Evolutionary conservation across 1,140 invertebrate genomes (phyloP), one percentile per base, ranked within the genome.

Genomic region (Lepeophtheirus salmonis): DNA sequence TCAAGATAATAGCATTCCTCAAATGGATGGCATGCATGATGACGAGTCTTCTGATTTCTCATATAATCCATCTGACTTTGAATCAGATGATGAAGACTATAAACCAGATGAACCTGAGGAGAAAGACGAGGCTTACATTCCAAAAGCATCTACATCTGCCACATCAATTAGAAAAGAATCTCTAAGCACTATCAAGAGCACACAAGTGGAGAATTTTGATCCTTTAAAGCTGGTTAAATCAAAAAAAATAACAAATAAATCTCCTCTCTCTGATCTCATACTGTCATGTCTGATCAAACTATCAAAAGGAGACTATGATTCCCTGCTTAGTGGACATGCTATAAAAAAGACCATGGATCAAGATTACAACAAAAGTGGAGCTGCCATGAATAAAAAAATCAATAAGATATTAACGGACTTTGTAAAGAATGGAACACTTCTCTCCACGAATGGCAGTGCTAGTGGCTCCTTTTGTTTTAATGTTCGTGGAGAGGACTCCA

Each of bases 1-100:
- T 20, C 6, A 52, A 3, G 61, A 52, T 12, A 26, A 64, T 50
- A 63, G 49, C 24, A 64, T 60, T 30, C 24, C 50, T 6, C 51
- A 62, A 17, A 53, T 63, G 6, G 58, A 52, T 13, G 60, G 54
- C 16, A 59, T 21, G 48, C 56, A 60, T 18, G 25, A 30, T 23
- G 54, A 59, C 48, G 60, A 49, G 14, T 23, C 0, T 23, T 1
- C 55, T 60, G 58, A 56, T 59, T 24, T 12, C 12, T 10, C 4
- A 6, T 23, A 56, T 17, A 16, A 56, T 16, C n/a, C 22, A 25
- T 56, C 22, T 17, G 49, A 60, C 3, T 60, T 24, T 16, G 50
- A 60, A 50, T 48, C 50, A 17, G 51, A 25, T 55, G 2, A 53
- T 17, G 30, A 41, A 6, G 30, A n/a, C 30, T 6, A n/a, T 10